Evolutionary conservation across 1,140 invertebrate species (phyloP), one percentile per base, ranked within the genome.

Genomic region (Aethina tumida): DNA sequence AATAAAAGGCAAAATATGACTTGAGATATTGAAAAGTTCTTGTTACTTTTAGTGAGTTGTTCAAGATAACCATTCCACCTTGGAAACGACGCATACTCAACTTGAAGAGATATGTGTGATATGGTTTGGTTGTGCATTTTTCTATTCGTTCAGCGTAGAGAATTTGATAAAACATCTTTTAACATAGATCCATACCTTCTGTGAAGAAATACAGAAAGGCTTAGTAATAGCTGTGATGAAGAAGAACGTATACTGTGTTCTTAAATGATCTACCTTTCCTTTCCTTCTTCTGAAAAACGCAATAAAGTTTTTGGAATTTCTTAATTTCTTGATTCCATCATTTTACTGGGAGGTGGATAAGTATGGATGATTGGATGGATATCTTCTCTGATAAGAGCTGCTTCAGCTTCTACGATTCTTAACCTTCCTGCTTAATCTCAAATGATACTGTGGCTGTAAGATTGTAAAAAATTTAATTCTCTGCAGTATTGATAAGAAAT

Each of bases 231-330:
- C 39, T 50, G 52, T 44, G 58, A 62, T 42, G 50, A 50, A 55
- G 59, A 58, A 30, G 51, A 50, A 4, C 48, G 47, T 52, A 24
- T 49, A 50, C 52, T 58, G 58, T 14, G 41, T 47, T 49, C 53
- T 54, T 47, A 55, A 50, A 47, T 55, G 47, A 34, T 48, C 22
- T 13, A 31, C 17, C 37, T 38, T 21, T 39, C 46, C 49, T 55
- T 54, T 52, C 38, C 43, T 52, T 50, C 43, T 14, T 55, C 32
- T 18, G 57, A n/a, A n/a, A n/a, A n/a, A n/a, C n/a, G n/a, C n/a
- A n/a, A n/a, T n/a, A n/a, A n/a, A n/a, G n/a, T n/a, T n/a, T 59
- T 45, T 43, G 56, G 56, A 31, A 59, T 55, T 50, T 49, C 50
- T 47, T 45, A 12, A 47, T 60, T 47, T 46, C 54, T 35, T 44